Evolutionary conservation across 2,888 invertebrate species (phyloP), one percentile per base, ranked within the genome.

Genomic region (Heliothis peltigera): DNA sequence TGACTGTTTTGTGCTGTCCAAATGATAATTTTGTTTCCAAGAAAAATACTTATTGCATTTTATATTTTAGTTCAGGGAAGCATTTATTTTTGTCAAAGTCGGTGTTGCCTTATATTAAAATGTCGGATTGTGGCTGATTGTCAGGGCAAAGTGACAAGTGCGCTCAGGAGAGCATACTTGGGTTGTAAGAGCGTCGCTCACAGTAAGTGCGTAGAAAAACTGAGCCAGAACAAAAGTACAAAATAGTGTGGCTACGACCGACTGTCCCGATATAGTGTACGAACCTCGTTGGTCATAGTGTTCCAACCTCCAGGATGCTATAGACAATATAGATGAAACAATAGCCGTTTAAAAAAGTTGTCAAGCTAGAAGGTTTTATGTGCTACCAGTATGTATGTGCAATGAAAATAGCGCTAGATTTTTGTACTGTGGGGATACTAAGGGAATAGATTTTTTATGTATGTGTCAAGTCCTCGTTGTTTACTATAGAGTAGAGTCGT

Each of bases 151-250:
- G 93, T 95, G 92, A 93, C 93, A 86, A 90, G 89, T 84, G 95
- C 95, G 86, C 91, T 95, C 82, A 92, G 95, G 90, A 91, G 94
- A 84, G 95, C 94, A 77, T 95, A 95, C 92, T 95, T 95, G 91
- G 92, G 94, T 94, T 95, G 94, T 95, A 95, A 95, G 92, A 91
- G 89, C 89, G 91, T 93, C 87, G 95, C 95, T 87, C 95, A 94
- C 95, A 95, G 95, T 95, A 95, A 95, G 95, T 95, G 87, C 87
- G 91, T 94, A 94, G 94, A 82, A 65, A 80, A 77, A 72, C 69
- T 49, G 77, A 68, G 55, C 53, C 57, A 71, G 77, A 76, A 56
- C 39, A 8, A 62, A 59, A 64, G 65, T 67, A 73, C 77, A 61
- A 77, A 73, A 77, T 82, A 83, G 83, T 79, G 80, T 84, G 76